These are phyloP conservation scores for Mellilla xanthometata DNA, from an alignment of 2,888 invertebrate species.

Conservation along the genomic window DNA sequence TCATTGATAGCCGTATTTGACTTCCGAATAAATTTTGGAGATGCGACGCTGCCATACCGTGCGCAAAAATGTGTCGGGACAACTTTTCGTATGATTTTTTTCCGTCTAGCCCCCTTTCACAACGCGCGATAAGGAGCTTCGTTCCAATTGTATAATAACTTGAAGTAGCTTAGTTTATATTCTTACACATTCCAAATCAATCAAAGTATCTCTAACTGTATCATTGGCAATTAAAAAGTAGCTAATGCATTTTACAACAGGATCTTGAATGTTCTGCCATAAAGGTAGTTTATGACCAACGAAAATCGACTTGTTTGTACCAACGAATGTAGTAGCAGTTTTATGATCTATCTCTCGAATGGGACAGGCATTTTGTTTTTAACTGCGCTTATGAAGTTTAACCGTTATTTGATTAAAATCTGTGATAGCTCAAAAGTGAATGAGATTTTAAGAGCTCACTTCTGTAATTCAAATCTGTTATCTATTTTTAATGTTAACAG, in stretches of 20 bases:
- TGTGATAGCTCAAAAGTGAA: background rate
- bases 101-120: too few relatives aligned
- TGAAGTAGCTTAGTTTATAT: too few relatives aligned
- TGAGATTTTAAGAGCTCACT: too few relatives aligned
- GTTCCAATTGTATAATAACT: too few relatives aligned
- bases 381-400: conserved; percentile 2
- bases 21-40: too few relatives aligned
- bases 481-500: too few relatives aligned
- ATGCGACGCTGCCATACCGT: too few relatives aligned
- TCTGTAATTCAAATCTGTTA: too few relatives aligned
- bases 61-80: too few relatives aligned
- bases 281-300: conserved; percentile 28
- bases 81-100: too few relatives aligned
- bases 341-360: conserved; percentile 24
- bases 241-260: conserved; percentile 26
- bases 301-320: conserved; percentile 26
- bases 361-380: conserved; percentile 9
- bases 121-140: too few relatives aligned
- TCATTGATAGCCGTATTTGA: too few relatives aligned
- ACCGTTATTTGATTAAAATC: background rate
- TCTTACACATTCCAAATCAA: background rate
- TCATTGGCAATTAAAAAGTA: conserved; percentile 25
- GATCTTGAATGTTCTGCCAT: conserved; percentile 27
- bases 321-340: conserved; percentile 19
- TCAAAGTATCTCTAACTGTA: conserved; percentile 25